Evolutionary conservation across 2,797 vertebrate species (phyloP).

Genomic region (Platalea minor): DNA sequence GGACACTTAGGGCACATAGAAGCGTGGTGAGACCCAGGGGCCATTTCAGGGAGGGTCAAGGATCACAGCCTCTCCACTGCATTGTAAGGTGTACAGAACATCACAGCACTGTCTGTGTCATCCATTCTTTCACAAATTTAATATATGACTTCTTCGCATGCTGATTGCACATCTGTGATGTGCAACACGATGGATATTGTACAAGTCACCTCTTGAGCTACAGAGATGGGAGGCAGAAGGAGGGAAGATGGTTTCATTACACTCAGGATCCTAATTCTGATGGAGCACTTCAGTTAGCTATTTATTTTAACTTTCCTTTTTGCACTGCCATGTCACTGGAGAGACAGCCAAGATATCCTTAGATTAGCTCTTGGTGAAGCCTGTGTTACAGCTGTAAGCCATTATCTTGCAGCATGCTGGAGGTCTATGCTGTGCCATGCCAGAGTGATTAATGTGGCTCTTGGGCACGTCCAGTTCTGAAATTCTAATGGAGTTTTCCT

Average conservation of each 20-base stretch:
- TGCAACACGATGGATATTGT: background rate
- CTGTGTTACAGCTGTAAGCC: background rate
- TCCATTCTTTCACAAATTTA: background rate
- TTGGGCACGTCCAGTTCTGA: background rate
- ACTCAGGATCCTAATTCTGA: background rate
- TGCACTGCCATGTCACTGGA: background rate
- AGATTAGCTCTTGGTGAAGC: background rate
- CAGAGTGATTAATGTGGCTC: background rate
- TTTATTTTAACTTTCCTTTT: background rate
- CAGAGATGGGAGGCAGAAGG: background rate
- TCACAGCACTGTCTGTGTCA: background rate
- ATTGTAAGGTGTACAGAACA: background rate
- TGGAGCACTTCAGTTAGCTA: background rate
- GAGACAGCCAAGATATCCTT: background rate
- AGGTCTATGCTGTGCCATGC: background rate
- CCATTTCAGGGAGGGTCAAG: background rate
- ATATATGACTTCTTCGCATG: background rate
- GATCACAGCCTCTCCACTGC: background rate
- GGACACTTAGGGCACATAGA: background rate
- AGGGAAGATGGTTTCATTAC: background rate
- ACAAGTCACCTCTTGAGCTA: background rate
- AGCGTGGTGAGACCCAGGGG: background rate
- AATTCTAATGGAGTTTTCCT: slow-evolving; percentile 28
- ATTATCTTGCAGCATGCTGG: background rate
- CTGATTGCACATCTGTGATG: background rate